Conservation (phyloP, 1,140 invertebrate species). For the Epicauta chinensis region DNA sequence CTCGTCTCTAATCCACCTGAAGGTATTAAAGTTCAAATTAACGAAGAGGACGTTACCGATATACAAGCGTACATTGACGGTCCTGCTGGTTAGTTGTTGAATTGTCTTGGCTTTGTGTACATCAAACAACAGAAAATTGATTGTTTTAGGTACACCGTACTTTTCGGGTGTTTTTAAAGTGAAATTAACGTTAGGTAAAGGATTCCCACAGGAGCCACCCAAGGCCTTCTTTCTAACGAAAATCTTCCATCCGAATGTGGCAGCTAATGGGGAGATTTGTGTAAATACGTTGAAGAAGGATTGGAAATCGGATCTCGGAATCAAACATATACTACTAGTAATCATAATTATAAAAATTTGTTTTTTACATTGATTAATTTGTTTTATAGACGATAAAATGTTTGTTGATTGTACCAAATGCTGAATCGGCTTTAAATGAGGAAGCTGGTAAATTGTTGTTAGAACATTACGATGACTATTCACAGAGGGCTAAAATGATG, state of each 20-base stretch:
- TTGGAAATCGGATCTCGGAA: conserved; percentile 93
- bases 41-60: conserved; percentile 88
- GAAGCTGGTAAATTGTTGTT: conserved; percentile 87
- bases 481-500: conserved; percentile 84
- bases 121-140: not conserved
- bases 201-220: conserved; percentile 87
- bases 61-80: conserved; percentile 88
- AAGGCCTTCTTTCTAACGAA: conserved; percentile 94
- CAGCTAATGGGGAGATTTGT: conserved; percentile 91
- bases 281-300: conserved; percentile 96
- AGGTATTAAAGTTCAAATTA: conserved; percentile 80
- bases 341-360: not conserved
- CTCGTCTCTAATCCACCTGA: conserved; percentile 73
- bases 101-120: not conserved
- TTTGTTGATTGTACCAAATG: conserved; percentile 88
- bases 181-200: conserved; percentile 85
- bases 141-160: conserved; percentile 72
- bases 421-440: conserved; percentile 90
- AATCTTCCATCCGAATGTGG: conserved; percentile 97
- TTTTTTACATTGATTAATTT: conserved; percentile 9
- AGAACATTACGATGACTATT: conserved; percentile 90
- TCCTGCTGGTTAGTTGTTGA: conserved; percentile 45
- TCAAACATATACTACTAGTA: conserved; percentile 91
- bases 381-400: conserved; percentile 79
- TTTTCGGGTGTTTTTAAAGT: conserved; percentile 79